A percentile compares a stretch with the other conserved stretches of the same genome.
Conservation (phyloP, 2,113 vertebrate genomes). For the Rhinolophus sinicus region DNA sequence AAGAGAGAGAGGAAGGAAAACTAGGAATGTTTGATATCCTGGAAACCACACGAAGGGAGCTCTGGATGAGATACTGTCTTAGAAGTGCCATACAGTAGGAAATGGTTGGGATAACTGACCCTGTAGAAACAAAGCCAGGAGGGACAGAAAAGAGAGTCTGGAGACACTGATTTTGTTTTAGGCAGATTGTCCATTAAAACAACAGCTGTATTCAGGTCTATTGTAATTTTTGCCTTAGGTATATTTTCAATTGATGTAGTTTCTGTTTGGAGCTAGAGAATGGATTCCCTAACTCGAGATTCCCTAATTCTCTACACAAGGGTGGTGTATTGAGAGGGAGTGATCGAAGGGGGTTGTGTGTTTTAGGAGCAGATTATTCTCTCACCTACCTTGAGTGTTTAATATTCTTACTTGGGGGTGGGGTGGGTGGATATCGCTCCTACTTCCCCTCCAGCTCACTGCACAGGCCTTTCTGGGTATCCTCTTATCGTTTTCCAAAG, state of each 20-base stretch:
- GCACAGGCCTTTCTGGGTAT: not conserved
- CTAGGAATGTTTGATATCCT: not conserved
- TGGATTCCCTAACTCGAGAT: not conserved
- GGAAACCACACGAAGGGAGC: not conserved
- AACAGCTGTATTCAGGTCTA: not conserved
- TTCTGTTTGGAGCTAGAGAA: not conserved
- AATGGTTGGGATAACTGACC: not conserved
- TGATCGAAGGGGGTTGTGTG: not conserved
- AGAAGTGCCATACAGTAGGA: no score
- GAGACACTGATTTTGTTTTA: not conserved
- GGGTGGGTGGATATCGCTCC: no score
- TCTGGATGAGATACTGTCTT: accelerated
- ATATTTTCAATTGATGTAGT: not conserved
- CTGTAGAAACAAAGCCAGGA: not conserved
- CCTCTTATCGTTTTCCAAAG: not conserved
- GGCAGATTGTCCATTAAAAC: not conserved
- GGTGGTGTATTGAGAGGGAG: not conserved
- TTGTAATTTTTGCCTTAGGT: not conserved
- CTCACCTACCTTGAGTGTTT: not conserved
- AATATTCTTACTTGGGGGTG: not conserved
- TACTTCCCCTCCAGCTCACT: not conserved
- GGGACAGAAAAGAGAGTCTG: not conserved
- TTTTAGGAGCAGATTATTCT: not conserved
- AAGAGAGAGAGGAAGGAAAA: not conserved
- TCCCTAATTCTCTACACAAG: not conserved